phyloP scores from a whole-genome alignment of 2,113 vertebrate species.

The Hepsetus odoe region DNA sequence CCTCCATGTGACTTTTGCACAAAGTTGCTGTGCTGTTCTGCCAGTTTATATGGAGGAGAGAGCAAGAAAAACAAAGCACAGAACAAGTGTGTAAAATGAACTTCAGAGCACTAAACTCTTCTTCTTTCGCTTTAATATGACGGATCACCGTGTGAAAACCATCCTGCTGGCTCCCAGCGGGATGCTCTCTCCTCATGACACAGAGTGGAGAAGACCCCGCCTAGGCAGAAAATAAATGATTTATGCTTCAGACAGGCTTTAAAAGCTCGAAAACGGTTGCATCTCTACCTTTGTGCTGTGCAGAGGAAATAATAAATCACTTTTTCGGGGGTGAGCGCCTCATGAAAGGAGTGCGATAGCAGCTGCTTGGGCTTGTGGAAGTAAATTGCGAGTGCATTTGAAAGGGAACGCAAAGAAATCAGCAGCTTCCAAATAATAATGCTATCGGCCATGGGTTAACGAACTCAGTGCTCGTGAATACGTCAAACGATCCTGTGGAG shows the following conservation, averaged over 20 bases:
- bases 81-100: slow-evolving; percentile 25
- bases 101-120: slow-evolving; percentile 14
- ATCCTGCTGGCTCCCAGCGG: slow-evolving; percentile 48
- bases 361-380: slow-evolving; percentile 14
- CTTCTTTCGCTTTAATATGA: slow-evolving; percentile 46
- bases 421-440: slow-evolving; percentile 62
- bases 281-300: slow-evolving; percentile 34
- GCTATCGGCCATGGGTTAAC: slow-evolving; percentile 64
- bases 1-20: slow-evolving; percentile 2
- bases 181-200: slow-evolving; percentile 28
- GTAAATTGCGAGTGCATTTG: slow-evolving; percentile 35
- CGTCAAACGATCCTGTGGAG: slow-evolving; percentile 47
- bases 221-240: slow-evolving; percentile 44
- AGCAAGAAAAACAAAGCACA: slow-evolving; percentile 19
- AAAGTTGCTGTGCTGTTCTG: neutral
- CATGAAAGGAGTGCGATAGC: slow-evolving; percentile 37
- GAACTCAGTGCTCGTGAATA: slow-evolving; percentile 65
- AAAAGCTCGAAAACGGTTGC: slow-evolving; percentile 32
- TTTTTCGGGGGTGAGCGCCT: slow-evolving; percentile 4
- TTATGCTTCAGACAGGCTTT: slow-evolving; percentile 32
- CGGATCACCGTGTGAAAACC: slow-evolving; percentile 55
- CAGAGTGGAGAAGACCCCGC: slow-evolving; percentile 26
- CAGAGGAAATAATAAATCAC: slow-evolving; percentile 52
- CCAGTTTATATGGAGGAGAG: neutral
- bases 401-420: slow-evolving; percentile 37